Conservation (phyloP, 2,113 vertebrate genomes). For the Isurus oxyrinchus region DNA sequence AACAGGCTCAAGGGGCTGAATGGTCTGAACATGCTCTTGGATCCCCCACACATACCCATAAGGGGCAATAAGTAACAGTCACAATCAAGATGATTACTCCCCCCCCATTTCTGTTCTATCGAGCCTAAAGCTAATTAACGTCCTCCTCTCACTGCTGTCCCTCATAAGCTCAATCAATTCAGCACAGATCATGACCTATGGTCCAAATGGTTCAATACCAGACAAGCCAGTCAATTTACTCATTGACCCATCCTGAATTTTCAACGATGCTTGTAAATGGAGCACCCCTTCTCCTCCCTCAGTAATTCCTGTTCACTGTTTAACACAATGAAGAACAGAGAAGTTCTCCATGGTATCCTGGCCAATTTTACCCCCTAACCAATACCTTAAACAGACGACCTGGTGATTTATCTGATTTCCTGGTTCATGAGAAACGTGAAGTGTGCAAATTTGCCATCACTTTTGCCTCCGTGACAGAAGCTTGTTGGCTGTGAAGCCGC, state of each 20-base stretch:
- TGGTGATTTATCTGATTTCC: background rate
- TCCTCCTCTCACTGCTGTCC: background rate
- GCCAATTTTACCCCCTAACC: background rate
- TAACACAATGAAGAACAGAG: background rate
- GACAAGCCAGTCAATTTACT: background rate
- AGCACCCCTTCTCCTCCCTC: background rate
- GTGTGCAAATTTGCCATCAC: background rate
- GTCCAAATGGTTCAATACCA: background rate
- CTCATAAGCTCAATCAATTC: background rate
- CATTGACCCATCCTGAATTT: background rate
- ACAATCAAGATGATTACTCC: background rate
- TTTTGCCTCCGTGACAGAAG: background rate
- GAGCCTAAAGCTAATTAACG: background rate
- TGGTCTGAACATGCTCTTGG: background rate
- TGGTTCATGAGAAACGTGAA: background rate
- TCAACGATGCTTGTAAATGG: background rate
- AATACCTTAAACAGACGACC: background rate
- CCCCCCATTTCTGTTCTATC: background rate
- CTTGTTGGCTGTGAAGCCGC: background rate
- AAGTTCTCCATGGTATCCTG: background rate
- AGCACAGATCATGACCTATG: background rate
- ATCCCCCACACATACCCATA: background rate
- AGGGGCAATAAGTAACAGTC: background rate
- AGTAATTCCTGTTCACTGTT: background rate
- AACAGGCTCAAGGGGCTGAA: background rate